These are phyloP conservation scores for Saxidomus purpurata DNA, from an alignment of 1,140 invertebrate species.

Conservation along the genomic window DNA sequence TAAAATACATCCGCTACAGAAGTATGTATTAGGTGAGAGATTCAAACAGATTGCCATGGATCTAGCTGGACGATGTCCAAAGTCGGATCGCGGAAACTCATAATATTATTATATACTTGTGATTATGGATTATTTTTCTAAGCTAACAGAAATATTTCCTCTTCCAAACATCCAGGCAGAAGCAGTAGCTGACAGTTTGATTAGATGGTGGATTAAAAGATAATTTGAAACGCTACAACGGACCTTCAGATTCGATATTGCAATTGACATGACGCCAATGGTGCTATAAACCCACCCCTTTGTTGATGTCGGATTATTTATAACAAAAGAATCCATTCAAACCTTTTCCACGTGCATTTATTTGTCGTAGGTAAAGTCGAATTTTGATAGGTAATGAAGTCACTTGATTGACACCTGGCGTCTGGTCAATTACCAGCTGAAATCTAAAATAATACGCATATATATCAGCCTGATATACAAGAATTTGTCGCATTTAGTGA, in stretches of 20 bases:
- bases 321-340: too few species aligned
- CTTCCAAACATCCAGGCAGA: conserved; percentile 31
- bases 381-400: too few species aligned
- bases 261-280: too few species aligned
- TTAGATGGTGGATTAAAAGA: conserved; percentile 36
- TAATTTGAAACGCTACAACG: background rate
- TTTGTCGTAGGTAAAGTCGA: too few species aligned
- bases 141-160: conserved; percentile 49
- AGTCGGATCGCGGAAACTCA: conserved; percentile 16
- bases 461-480: too few species aligned
- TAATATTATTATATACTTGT: conserved; percentile 5
- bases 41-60: conserved; percentile 34
- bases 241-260: background rate
- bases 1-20: conserved; percentile 34
- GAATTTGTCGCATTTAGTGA: too few species aligned
- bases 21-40: conserved; percentile 15
- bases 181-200: background rate
- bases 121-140: conserved; percentile 53
- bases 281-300: too few species aligned
- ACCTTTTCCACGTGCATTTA: too few species aligned
- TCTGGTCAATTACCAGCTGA: too few species aligned
- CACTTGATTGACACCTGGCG: too few species aligned
- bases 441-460: too few species aligned
- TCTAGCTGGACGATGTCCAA: conserved; percentile 21
- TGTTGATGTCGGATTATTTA: too few species aligned